These are phyloP conservation scores for Zaprionus tsacasi DNA, from an alignment of 1,140 invertebrate species.

Conservation along the genomic window DNA sequence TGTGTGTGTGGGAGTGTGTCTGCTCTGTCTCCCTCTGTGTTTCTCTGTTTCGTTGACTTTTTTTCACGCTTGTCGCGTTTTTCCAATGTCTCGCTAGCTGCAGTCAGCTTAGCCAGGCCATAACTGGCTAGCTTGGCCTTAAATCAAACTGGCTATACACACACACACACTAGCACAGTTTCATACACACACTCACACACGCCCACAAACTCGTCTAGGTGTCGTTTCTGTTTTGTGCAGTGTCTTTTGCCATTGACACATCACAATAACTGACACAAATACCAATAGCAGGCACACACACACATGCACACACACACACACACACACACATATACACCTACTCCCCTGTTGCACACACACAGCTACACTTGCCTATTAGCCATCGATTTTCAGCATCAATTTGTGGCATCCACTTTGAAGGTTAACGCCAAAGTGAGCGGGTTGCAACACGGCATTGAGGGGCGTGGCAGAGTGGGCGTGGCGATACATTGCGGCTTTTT, in stretches of 20 bases:
- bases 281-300: slow-evolving; percentile 15
- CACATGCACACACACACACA: slow-evolving; percentile 20
- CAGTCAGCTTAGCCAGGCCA: slow-evolving; percentile 35
- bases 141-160: slow-evolving; percentile 65
- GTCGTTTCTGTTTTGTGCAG: slow-evolving; percentile 62
- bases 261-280: slow-evolving; percentile 47
- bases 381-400: slow-evolving; percentile 74
- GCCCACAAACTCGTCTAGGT: slow-evolving; percentile 14
- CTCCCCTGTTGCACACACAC: neutral
- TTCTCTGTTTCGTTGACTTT: slow-evolving; percentile 40
- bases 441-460: slow-evolving; percentile 12
- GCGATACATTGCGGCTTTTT: slow-evolving; percentile 34
- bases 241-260: slow-evolving; percentile 70
- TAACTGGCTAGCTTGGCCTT: slow-evolving; percentile 63
- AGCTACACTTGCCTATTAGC: slow-evolving; percentile 56
- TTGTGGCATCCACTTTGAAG: slow-evolving; percentile 68
- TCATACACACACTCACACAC: neutral
- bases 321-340: neutral
- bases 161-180: neutral
- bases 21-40: slow-evolving; percentile 4
- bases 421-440: slow-evolving; percentile 40
- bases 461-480: neutral
- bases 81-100: slow-evolving; percentile 48
- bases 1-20: slow-evolving; percentile 8
- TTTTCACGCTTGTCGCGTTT: slow-evolving; percentile 65